These are phyloP conservation scores for Creontiades dilutus DNA, from an alignment of 2,888 invertebrate genomes.

Conservation along the genomic window DNA sequence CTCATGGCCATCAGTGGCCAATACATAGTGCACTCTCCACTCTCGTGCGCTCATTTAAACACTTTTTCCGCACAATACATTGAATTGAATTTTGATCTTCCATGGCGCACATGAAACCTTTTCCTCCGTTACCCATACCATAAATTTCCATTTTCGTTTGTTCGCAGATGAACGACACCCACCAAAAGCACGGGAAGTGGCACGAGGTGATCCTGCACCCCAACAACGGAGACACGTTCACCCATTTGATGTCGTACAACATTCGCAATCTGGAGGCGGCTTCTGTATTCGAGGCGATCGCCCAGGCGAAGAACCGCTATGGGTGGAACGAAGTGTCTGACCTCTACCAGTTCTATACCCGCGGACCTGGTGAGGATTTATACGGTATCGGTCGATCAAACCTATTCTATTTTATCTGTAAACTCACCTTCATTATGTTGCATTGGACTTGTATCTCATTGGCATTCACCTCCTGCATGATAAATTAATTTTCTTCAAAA, in stretches of 20 bases:
- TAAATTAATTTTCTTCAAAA: neutral
- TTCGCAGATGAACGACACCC: constrained; percentile 85
- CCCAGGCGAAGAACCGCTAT: constrained; percentile 87
- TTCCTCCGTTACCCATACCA: too few relatives aligned
- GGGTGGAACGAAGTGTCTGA: constrained; percentile 88
- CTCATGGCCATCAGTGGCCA: too few relatives aligned
- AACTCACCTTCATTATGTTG: neutral
- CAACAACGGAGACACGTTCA: constrained; percentile 79
- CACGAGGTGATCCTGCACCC: constrained; percentile 83
- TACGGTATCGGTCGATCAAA: constrained; percentile 74
- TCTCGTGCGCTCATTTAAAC: too few relatives aligned
- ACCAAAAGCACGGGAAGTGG: constrained; percentile 86
- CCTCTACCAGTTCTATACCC: constrained; percentile 86
- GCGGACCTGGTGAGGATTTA: constrained; percentile 80
- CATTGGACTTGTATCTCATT: neutral
- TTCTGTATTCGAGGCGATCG: constrained; percentile 86
- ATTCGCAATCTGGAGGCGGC: constrained; percentile 83
- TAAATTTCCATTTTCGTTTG: neutral
- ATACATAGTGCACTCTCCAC: too few relatives aligned
- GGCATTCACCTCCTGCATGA: neutral
- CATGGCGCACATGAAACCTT: too few relatives aligned
- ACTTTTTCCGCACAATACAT: too few relatives aligned
- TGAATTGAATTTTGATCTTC: too few relatives aligned
- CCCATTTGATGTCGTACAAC: constrained; percentile 83
- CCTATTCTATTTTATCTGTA: neutral